Percentiles rank a stretch among this genome's conserved stretches.
Evolutionary conservation across 2,888 invertebrate genomes (phyloP).

Genomic region (Morpho achilles): DNA sequence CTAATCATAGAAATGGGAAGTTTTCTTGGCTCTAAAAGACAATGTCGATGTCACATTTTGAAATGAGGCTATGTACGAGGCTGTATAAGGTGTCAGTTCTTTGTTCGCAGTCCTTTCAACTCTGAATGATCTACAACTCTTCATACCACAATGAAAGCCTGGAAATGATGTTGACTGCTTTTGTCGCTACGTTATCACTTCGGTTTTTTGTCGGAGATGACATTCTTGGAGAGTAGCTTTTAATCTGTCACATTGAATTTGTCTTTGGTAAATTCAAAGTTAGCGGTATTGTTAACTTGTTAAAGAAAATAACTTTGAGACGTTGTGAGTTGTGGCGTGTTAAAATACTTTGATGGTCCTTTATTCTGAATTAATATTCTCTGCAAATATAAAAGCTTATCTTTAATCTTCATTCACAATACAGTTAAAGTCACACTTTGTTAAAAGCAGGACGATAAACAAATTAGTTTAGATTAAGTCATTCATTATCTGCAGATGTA

Average conservation of each 20-base stretch:
- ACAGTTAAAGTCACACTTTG: too few relatives aligned
- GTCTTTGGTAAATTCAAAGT: constrained; percentile 22
- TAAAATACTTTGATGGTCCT: neutral
- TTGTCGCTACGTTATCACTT: constrained; percentile 27
- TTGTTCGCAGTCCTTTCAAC: constrained; percentile 52
- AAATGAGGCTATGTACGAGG: constrained; percentile 20
- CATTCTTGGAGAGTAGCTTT: constrained; percentile 27
- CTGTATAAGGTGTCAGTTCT: constrained; percentile 39
- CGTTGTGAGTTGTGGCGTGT: constrained; percentile 5
- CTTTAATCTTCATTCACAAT: too few relatives aligned
- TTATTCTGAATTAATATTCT: neutral
- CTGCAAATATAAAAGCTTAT: too few relatives aligned
- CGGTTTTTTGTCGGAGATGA: constrained; percentile 24
- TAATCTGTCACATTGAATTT: constrained; percentile 27
- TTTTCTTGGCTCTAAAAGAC: constrained; percentile 11
- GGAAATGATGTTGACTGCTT: constrained; percentile 27
- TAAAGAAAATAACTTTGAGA: constrained; percentile 17
- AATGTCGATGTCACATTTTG: constrained; percentile 37
- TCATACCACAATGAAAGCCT: constrained; percentile 31
- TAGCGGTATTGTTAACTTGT: constrained; percentile 20
- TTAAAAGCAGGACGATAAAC: too few relatives aligned
- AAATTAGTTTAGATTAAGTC: too few relatives aligned
- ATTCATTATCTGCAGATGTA: too few relatives aligned
- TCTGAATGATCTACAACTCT: constrained; percentile 43
- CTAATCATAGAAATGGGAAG: constrained; percentile 20